A percentile compares a stretch with the other conserved stretches of the same genome.
Conservation (phyloP, 37 sponge, comb jelly and placozoan species). For the Hormiphora californensis region DNA sequence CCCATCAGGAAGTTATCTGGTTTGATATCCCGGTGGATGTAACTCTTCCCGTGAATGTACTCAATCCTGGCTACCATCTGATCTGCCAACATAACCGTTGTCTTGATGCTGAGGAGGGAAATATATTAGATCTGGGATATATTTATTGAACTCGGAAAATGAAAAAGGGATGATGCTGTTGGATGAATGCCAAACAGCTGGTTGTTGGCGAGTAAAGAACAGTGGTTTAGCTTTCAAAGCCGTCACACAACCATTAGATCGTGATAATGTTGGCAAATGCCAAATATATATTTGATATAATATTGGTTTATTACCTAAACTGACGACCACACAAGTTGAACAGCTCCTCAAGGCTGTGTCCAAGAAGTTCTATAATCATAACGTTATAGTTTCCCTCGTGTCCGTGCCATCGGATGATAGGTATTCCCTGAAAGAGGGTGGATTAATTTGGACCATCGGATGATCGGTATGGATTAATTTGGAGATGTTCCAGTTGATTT, state of each 20-base stretch:
- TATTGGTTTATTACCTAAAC: neutral
- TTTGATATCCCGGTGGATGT: conserved; percentile 41
- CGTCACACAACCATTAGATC: too few species aligned
- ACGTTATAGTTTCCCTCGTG: conserved; percentile 49
- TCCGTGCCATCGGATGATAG: conserved; percentile 44
- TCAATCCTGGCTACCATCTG: conserved; percentile 49
- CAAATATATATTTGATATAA: neutral
- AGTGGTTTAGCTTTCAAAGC: too few species aligned
- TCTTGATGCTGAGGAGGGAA: conserved; percentile 43
- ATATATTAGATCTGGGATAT: too few species aligned
- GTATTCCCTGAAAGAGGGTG: too few species aligned
- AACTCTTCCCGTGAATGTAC: conserved; percentile 36
- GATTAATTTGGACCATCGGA: too few species aligned
- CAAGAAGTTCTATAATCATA: conserved; percentile 47
- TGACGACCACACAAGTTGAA: conserved; percentile 45
- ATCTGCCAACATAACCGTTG: conserved; percentile 48
- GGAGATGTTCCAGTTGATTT: too few species aligned
- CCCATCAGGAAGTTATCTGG: conserved; percentile 53
- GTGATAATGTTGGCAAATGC: neutral
- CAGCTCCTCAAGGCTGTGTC: conserved; percentile 35
- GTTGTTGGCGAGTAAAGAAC: too few species aligned
- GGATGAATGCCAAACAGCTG: neutral
- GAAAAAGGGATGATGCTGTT: neutral
- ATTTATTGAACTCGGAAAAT: too few species aligned
- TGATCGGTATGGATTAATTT: too few species aligned